phyloP scores from a whole-genome alignment of 1,140 invertebrate genomes.

The Anthonomus grandis region DNA sequence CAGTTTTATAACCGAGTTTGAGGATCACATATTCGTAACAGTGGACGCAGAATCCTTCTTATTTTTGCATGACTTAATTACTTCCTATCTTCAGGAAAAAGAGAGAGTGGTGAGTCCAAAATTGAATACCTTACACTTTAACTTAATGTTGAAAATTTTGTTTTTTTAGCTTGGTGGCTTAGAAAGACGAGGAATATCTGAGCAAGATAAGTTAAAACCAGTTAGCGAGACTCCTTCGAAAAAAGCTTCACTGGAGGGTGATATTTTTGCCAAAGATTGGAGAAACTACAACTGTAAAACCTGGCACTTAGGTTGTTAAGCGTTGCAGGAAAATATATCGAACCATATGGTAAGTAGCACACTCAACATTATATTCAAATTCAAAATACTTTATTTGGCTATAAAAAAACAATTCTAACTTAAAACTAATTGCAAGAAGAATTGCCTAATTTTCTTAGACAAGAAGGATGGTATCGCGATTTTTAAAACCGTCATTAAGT shows the following conservation, averaged over 20 bases:
- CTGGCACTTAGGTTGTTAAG: slow-evolving; percentile 82
- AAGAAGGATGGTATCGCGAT: too few relatives aligned
- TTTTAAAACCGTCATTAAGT: too few relatives aligned
- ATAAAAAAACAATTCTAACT: too few relatives aligned
- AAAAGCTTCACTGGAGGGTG: slow-evolving; percentile 43
- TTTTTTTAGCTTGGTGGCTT: slow-evolving; percentile 35
- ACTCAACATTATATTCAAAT: too few relatives aligned
- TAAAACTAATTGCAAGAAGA: too few relatives aligned
- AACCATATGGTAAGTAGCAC: slow-evolving; percentile 78
- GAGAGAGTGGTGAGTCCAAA: slow-evolving; percentile 78
- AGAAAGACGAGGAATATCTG: slow-evolving; percentile 30
- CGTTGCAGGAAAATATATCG: slow-evolving; percentile 84
- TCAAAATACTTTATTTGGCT: too few relatives aligned
- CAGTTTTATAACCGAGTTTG: slow-evolving; percentile 97
- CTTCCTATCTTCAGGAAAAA: slow-evolving; percentile 91
- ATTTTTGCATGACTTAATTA: slow-evolving; percentile 95
- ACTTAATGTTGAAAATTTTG: background rate
- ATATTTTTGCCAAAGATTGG: slow-evolving; percentile 80
- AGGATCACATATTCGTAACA: slow-evolving; percentile 97
- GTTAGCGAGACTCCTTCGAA: slow-evolving; percentile 53
- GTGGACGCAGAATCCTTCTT: slow-evolving; percentile 97
- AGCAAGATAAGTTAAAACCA: slow-evolving; percentile 34
- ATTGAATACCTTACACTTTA: too few relatives aligned
- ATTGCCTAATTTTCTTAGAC: too few relatives aligned
- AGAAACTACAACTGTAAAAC: slow-evolving; percentile 91